Percentiles rank a stretch among this genome's conserved stretches.
Evolutionary conservation across 2,113 vertebrate genomes (phyloP).

Genomic region (Vulpes vulpes): DNA sequence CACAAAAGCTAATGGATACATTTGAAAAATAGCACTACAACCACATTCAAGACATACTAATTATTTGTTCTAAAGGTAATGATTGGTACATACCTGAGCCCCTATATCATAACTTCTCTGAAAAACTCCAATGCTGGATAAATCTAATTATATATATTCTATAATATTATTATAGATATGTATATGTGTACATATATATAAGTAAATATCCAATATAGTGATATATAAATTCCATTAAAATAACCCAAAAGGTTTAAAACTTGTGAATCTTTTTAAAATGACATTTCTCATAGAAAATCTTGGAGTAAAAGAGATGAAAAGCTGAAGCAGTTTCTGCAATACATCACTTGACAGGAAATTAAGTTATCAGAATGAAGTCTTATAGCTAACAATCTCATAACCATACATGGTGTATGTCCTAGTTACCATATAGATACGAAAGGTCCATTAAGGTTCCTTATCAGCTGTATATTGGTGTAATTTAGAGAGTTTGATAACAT

Average conservation of each 20-base stretch:
- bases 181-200: background rate
- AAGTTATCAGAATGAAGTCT: conserved; percentile 93
- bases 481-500: conserved; percentile 94
- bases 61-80: background rate
- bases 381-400: conserved; percentile 91
- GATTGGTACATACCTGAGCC: background rate
- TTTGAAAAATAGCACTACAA: conserved; percentile 52
- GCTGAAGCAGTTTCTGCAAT: conserved; percentile 89
- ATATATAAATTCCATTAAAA: conserved; percentile 1
- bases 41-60: background rate
- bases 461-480: conserved; percentile 94
- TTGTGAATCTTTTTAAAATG: conserved; percentile 29
- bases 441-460: conserved; percentile 96
- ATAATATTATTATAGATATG: background rate
- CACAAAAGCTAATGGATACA: background rate
- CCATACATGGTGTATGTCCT: conserved; percentile 88
- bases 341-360: conserved; percentile 95
- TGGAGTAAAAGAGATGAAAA: conserved; percentile 81
- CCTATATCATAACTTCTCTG: background rate
- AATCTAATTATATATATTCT: background rate
- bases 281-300: conserved; percentile 67
- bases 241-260: background rate
- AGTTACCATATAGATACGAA: conserved; percentile 93
- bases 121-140: background rate
- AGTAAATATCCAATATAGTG: background rate